A percentile compares a stretch with the other conserved stretches of the same genome.
phyloP scores from a whole-genome alignment of 2,888 invertebrate species.

The Phaedon cochleariae region DNA sequence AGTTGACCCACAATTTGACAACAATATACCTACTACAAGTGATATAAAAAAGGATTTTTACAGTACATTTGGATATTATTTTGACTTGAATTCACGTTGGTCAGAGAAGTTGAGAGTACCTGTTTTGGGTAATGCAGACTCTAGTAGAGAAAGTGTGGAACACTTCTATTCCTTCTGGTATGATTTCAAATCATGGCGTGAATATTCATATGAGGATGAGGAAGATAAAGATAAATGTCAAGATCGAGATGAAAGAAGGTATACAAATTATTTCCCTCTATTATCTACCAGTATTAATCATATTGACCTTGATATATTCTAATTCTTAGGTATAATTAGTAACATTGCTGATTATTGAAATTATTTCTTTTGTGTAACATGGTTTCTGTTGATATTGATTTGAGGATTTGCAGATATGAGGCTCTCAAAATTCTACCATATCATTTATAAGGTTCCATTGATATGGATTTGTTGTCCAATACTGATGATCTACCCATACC shows the following conservation, averaged over 20 bases:
- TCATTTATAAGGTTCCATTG: no score
- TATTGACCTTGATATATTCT: no score
- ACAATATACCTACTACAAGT: constrained; percentile 79
- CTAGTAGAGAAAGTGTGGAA: constrained; percentile 86
- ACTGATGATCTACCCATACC: no score
- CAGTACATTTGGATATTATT: constrained; percentile 71
- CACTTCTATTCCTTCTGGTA: constrained; percentile 98
- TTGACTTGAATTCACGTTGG: constrained; percentile 87
- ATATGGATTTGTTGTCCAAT: no score
- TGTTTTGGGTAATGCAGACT: constrained; percentile 76
- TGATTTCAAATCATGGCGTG: constrained; percentile 98
- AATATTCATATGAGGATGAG: constrained; percentile 98
- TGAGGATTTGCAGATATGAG: no score
- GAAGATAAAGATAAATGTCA: constrained; percentile 98
- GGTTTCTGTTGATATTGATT: no score
- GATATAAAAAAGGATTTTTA: constrained; percentile 86
- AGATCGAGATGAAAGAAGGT: constrained; percentile 90
- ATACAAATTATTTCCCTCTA: neutral
- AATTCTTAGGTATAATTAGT: no score
- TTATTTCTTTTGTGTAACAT: no score
- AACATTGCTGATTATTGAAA: no score
- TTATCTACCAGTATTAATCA: no score
- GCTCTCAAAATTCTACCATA: no score
- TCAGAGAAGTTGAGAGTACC: constrained; percentile 90
- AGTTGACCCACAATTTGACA: constrained; percentile 94